Evolutionary conservation across 2,888 invertebrate genomes (phyloP), one percentile per base, ranked within the genome.

Genomic region (Nesidiocoris tenuis): DNA sequence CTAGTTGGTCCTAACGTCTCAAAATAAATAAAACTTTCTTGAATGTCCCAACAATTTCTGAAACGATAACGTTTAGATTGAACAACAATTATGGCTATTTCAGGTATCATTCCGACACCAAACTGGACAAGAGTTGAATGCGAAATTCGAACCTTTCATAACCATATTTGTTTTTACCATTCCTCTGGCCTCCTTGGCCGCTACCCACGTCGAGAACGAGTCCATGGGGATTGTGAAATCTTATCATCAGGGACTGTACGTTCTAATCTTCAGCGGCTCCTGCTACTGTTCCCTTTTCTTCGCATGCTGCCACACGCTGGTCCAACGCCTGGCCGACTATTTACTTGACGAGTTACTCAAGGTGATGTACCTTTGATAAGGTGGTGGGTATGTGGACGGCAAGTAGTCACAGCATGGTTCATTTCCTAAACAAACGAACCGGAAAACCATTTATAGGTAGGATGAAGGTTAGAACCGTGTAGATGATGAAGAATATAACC

Each of bases 321-420:
- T 67, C 16, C 67, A 67, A 12, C 67, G 17, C 1, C 5, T 67
- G 18, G 67, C 67, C 0, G 56, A n/a, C n/a, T 56, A 67, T 54
- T 56, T 67, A 23, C 39, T 55, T 5, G 21, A n/a, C 1, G 19
- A 67, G 21, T 55, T 67, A 17, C 12, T 22, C 12, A 67, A 67
- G 67, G 67, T 21, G 21, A 21, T n/a, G n/a, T n/a, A n/a, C n/a
- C n/a, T n/a, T n/a, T n/a, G n/a, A n/a, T n/a, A n/a, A n/a, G n/a
- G n/a, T n/a, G n/a, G n/a, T n/a, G n/a, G n/a, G n/a, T n/a, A n/a
- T n/a, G n/a, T n/a, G n/a, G n/a, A n/a, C n/a, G n/a, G n/a, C n/a
- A n/a, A n/a, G n/a, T n/a, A n/a, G n/a, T n/a, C n/a, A n/a, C n/a
- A n/a, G n/a, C n/a, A n/a, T n/a, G n/a, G n/a, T n/a, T n/a, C n/a